Percentiles rank a stretch among this genome's conserved stretches.
Conservation (phyloP, 1,140 invertebrate genomes). For the Acromyrmex heyeri region DNA sequence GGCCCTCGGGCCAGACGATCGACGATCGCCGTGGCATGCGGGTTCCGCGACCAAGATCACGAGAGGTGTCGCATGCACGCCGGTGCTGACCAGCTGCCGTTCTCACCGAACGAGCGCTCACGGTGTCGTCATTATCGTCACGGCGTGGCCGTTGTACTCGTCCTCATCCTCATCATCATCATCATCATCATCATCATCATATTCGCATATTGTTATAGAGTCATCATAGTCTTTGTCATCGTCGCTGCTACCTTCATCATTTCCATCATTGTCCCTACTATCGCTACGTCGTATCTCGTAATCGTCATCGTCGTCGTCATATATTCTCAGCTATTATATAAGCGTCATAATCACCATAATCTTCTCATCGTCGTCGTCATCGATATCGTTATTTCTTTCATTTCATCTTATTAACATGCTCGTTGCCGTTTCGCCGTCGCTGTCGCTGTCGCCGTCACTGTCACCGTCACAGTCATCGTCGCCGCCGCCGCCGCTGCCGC, state of each 20-base stretch:
- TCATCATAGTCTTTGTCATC: constrained; percentile 14
- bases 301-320: background rate
- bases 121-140: constrained; percentile 66
- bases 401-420: background rate
- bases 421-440: background rate
- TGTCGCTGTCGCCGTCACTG: background rate
- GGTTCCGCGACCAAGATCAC: constrained; percentile 79
- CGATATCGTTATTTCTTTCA: background rate
- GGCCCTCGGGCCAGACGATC: constrained; percentile 75
- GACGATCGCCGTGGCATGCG: constrained; percentile 82
- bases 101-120: constrained; percentile 74
- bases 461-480: background rate
- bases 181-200: background rate
- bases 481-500: background rate
- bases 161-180: constrained; percentile 13
- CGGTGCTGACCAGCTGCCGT: constrained; percentile 81
- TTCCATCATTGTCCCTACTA: background rate
- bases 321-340: background rate
- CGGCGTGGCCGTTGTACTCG: constrained; percentile 30
- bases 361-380: background rate
- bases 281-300: background rate
- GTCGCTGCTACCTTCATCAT: constrained; percentile 15
- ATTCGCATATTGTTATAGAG: constrained; percentile 4
- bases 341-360: background rate
- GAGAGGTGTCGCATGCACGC: constrained; percentile 78